phyloP scores from a whole-genome alignment of 1,140 invertebrate species.

The Pogonomyrmex californicus region DNA sequence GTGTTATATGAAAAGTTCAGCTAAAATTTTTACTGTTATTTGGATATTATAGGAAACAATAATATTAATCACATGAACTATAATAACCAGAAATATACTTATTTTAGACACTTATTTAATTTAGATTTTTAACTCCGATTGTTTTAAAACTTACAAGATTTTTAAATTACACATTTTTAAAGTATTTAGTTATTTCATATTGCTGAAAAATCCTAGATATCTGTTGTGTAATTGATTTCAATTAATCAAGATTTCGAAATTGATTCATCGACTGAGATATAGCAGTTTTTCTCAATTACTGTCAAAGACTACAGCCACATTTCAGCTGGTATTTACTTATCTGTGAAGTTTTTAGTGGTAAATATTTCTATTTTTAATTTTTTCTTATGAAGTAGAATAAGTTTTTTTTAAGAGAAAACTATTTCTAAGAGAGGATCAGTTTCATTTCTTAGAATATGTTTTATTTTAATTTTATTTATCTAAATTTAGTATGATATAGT shows the following conservation, averaged over 20 bases:
- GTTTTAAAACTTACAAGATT: neutral
- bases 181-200: neutral
- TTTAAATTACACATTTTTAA: neutral
- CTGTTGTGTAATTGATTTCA: neutral
- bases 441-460: neutral
- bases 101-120: neutral
- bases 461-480: neutral
- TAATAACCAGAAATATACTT: neutral
- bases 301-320: neutral
- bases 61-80: neutral
- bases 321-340: neutral
- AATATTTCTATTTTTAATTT: neutral
- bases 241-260: neutral
- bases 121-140: neutral
- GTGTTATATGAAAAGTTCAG: neutral
- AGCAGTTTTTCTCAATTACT: neutral
- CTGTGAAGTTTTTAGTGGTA: neutral
- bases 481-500: no score
- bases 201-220: neutral
- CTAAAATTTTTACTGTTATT: neutral
- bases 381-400: no score
- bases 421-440: no score
- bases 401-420: neutral
- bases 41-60: neutral
- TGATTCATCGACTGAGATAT: neutral